Base-by-base conservation (phyloP, 2,113 vertebrate genomes). In the Trogon melanurus region DNA sequence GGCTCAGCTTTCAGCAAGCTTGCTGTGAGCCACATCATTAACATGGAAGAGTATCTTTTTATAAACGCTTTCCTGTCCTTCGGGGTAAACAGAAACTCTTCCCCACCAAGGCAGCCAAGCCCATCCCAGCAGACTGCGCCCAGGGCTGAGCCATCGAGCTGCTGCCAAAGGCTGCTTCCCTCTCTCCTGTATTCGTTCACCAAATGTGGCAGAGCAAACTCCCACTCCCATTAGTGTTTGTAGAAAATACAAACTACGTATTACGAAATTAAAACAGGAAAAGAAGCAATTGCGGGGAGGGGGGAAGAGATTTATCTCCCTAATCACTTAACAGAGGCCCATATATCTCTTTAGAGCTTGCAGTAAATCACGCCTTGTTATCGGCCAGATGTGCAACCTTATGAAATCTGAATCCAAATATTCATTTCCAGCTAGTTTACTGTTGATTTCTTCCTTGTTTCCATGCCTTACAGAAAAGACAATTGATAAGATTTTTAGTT, bases 201-300 rank as follows among this genome's bases (percentile, higher is more conserved):
- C 58, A n/a, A 66, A 62, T 10, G 23, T 19, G 25, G 38, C 5
- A 16, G 61, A 60, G 47, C 26, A 47, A 72, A 44, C 1, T 70
- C 54, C 38, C 74, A 61, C 0, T 51, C 66, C 66, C 47, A 30
- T 73, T 38, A 76, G 34, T 48, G 47, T 89, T 66, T 53, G 81
- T 61, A 67, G 67, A 85, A 93, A 85, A 93, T 79, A 83, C 75
- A 80, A 70, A 78, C 79, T 34, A n/a, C 34, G 71, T 50, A 44
- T 96, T 94, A 94, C 9, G 51, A 79, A 91, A 95, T 87, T 85
- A 89, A 85, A 95, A 56, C 20, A 78, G 54, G 62, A 88, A 88
- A 50, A 2, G 0, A 87, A 91, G 61, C 1, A 1, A 47, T 2
- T 25, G 19, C 41, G 41, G 41, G 41, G 16, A 7, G 9, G 4